Conservation (phyloP, 1,140 invertebrate species). For the Pseudobourletiella spinata region DNA sequence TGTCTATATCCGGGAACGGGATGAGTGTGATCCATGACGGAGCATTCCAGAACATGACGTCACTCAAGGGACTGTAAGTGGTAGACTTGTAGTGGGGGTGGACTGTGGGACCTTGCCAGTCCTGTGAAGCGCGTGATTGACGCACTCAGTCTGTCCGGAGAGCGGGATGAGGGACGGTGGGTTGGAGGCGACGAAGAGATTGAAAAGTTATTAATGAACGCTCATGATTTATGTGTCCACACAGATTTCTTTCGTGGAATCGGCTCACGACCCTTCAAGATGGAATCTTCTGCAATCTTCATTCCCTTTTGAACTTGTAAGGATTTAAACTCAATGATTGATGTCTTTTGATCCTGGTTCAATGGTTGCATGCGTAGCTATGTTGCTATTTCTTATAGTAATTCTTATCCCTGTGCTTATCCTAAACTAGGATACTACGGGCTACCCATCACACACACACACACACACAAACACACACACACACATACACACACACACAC, state of each 20-base stretch:
- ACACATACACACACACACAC: no score
- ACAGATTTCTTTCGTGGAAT: constrained; percentile 43
- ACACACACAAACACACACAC: no score
- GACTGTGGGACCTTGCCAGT: neutral
- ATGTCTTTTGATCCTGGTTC: neutral
- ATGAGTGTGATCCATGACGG: constrained; percentile 38
- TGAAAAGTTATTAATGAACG: neutral
- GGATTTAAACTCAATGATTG: constrained; percentile 21
- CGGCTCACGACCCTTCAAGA: constrained; percentile 37
- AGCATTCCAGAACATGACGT: constrained; percentile 38
- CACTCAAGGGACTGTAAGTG: constrained; percentile 40
- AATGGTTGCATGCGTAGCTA: neutral
- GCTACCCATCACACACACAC: no score
- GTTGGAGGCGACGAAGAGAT: no score
- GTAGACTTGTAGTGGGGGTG: neutral
- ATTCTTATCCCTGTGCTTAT: no score
- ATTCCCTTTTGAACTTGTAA: constrained; percentile 42
- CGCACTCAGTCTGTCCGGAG: no score
- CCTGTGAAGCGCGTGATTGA: neutral
- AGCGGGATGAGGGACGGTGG: no score
- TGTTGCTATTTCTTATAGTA: no score
- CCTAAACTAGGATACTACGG: no score
- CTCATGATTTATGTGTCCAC: constrained; percentile 14
- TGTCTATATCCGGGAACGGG: constrained; percentile 42
- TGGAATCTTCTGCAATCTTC: constrained; percentile 40